Evolutionary conservation across 2,113 vertebrate genomes (phyloP), one percentile per base, ranked within the genome.

Genomic region (Nycticorax nycticorax): DNA sequence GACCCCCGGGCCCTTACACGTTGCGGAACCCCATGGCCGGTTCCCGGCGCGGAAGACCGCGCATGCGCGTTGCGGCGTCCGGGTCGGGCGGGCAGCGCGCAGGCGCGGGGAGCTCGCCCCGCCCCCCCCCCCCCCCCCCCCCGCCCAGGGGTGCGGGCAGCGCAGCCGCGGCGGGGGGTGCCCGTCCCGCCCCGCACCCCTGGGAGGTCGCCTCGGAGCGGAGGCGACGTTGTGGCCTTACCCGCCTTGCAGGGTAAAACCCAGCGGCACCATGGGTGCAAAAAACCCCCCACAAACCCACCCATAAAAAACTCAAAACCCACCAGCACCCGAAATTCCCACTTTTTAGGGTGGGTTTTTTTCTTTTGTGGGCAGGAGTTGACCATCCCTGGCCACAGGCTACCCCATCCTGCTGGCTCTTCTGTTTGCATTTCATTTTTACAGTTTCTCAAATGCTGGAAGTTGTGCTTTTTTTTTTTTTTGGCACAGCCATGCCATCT

Each of bases 21-120:
- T 19, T 8, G 14, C 35, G 57, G 53, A 94, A 94, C 9, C 92
- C 85, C 96, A 94, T 76, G 12, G 33, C 85, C 75, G 28, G 1
- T 30, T 14, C 5, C n/a, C 48, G 28, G 35, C 21, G 5, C 5
- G 5, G 6, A 6, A 4, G 1, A 2, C 4, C 3, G 52, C 75
- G 88, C 80, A 24, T 62, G 89, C 85, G 85, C 33, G 3, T 1
- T 33, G 35, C 27, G 11, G 14, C 15, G 9, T 11, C 37, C 15
- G 37, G 28, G 8, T 3, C 3, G 4, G 15, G 21, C 27, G 6
- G 23, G 35, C 2, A 37, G 1, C 0, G 77, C 91, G 87, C 91
- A 3, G 24, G 77, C 67, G 66, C 56, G 1, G 17, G 2, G 8
- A 6, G 6, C 6, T 28, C 33, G 1, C 6, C 9, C 48, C 50